phyloP scores from a whole-genome alignment of 1,140 invertebrate genomes.

The Cardiocondyla obscurior region DNA sequence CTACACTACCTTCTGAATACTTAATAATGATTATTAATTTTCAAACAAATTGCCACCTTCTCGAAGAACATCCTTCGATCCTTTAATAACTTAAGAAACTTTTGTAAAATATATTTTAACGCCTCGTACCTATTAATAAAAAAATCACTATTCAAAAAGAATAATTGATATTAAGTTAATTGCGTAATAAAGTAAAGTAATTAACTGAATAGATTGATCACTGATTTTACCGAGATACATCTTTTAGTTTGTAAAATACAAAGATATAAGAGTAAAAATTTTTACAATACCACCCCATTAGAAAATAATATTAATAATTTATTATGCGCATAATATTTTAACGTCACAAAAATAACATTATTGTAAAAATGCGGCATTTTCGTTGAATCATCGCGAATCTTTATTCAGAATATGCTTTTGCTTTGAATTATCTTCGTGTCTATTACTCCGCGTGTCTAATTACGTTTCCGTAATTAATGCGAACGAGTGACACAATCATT shows the following conservation, averaged over 20 bases:
- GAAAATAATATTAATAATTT: background rate
- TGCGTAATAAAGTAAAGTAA: background rate
- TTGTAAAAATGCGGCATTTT: background rate
- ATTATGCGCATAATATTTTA: background rate
- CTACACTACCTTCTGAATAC: background rate
- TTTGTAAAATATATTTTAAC: background rate
- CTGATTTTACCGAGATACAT: background rate
- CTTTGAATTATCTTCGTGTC: background rate
- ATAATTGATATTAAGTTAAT: background rate
- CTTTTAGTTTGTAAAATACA: background rate
- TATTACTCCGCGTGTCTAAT: background rate
- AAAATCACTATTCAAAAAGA: background rate
- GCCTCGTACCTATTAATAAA: background rate
- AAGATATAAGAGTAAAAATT: background rate
- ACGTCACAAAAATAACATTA: background rate
- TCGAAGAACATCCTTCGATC: background rate
- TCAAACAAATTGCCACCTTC: background rate
- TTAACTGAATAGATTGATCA: background rate
- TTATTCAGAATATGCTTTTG: background rate
- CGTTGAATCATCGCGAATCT: background rate
- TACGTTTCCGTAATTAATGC: constrained; percentile 15
- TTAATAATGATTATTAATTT: background rate
- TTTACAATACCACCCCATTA: background rate
- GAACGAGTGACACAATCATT: background rate
- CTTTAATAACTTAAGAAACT: background rate